These are phyloP conservation scores for Tinea pellionella DNA, from an alignment of 2,888 invertebrate genomes.

Conservation along the genomic window DNA sequence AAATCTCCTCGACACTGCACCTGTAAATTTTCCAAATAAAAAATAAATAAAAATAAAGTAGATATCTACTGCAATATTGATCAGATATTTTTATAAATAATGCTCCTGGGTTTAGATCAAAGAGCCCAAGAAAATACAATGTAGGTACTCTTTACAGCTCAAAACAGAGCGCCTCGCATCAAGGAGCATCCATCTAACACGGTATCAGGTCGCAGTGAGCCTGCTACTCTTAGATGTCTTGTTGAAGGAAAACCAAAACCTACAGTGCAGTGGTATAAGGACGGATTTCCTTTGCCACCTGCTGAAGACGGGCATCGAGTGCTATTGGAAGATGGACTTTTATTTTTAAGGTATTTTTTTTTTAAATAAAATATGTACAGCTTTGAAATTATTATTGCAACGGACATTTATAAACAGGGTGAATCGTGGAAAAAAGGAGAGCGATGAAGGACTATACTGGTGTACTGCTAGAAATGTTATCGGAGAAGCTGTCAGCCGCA, in stretches of 20 bases:
- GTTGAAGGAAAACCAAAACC: constrained; percentile 95
- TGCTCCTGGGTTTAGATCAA: background rate
- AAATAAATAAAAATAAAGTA: too few relatives aligned
- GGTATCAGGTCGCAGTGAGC: constrained; percentile 95
- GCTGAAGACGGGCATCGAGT: constrained; percentile 91
- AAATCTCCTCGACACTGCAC: too few relatives aligned
- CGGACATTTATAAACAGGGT: constrained; percentile 64
- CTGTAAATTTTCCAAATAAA: too few relatives aligned
- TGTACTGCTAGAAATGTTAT: constrained; percentile 93
- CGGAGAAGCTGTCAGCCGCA: constrained; percentile 89
- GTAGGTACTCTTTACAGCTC: constrained; percentile 64
- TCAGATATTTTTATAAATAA: background rate
- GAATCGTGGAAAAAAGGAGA: constrained; percentile 94
- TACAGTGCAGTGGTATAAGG: constrained; percentile 92
- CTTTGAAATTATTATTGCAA: background rate
- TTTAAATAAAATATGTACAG: background rate
- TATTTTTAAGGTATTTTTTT: constrained; percentile 77
- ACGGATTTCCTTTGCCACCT: constrained; percentile 84
- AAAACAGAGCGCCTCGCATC: constrained; percentile 91
- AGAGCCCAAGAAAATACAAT: background rate
- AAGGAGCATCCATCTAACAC: constrained; percentile 98
- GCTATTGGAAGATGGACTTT: constrained; percentile 89
- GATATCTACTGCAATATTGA: too few relatives aligned
- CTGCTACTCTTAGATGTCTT: constrained; percentile 96
- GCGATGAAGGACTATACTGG: constrained; percentile 96